A percentile compares a stretch with the other conserved stretches of the same genome.
phyloP scores from a whole-genome alignment of 35 echinoderm and acorn worm genomes.

The Heliocidaris erythrogramma region DNA sequence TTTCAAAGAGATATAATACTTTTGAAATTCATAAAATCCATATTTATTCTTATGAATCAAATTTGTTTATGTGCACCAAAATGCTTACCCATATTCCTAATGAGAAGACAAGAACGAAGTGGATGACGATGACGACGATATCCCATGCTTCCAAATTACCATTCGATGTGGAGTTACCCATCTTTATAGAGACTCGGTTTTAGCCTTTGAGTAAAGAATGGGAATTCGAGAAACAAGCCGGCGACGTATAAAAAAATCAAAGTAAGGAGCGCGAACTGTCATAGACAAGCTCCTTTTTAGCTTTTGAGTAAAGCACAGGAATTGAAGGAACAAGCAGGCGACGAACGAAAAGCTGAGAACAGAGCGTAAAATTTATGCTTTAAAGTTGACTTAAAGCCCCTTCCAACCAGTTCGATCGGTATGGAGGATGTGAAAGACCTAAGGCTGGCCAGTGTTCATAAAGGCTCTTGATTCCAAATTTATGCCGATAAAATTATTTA shows the following conservation, averaged over 20 bases:
- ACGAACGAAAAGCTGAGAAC: not conserved
- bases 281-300: too few species aligned
- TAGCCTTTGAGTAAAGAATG: too few species aligned
- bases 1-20: too few species aligned
- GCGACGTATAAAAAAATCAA: not conserved
- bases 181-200: not conserved
- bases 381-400: too few species aligned
- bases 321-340: too few species aligned
- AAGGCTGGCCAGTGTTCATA: too few species aligned
- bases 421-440: too few species aligned
- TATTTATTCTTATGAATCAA: too few species aligned
- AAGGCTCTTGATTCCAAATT: not conserved
- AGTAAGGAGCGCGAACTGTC: not conserved
- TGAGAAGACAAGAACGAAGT: constrained; percentile 62
- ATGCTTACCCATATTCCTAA: constrained; percentile 77
- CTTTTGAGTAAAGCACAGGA: too few species aligned
- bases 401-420: too few species aligned
- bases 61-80: constrained; percentile 47
- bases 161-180: constrained; percentile 19
- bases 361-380: not conserved
- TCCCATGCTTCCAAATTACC: constrained; percentile 47
- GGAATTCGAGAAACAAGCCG: not conserved
- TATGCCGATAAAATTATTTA: not conserved
- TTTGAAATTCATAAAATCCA: too few species aligned
- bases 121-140: constrained; percentile 59